Percentiles rank a stretch among this genome's conserved stretches.
phyloP scores from a whole-genome alignment of 2,797 vertebrate species.

The Rhynchotus rufescens region DNA sequence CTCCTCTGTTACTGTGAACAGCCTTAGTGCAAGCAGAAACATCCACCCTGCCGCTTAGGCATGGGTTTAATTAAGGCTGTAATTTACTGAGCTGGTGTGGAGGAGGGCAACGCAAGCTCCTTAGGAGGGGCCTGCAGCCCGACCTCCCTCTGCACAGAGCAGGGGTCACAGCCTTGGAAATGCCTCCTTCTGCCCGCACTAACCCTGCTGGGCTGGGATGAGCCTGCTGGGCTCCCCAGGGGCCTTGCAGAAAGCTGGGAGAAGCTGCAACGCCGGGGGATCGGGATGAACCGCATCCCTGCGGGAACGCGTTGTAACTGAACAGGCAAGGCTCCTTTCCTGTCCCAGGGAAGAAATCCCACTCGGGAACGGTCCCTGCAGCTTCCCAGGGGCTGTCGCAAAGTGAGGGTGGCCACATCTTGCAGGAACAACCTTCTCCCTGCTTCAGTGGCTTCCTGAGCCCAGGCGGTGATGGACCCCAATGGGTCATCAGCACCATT shows the following conservation, averaged over 20 bases:
- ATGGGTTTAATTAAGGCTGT: constrained; percentile 5
- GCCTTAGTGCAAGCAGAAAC: neutral
- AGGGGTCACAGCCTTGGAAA: neutral
- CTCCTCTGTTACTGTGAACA: neutral
- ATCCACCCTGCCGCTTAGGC: rapidly evolving
- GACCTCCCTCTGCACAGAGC: neutral
- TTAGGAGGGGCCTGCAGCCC: neutral
- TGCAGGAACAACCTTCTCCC: neutral
- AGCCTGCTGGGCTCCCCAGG: neutral
- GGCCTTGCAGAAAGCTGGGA: neutral
- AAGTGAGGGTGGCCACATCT: rapidly evolving
- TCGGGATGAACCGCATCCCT: neutral
- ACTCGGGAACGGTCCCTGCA: neutral
- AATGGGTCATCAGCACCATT: neutral
- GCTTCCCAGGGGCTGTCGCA: neutral
- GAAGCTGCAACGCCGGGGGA: neutral
- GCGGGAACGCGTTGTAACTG: neutral
- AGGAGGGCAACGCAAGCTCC: neutral
- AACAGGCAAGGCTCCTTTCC: neutral
- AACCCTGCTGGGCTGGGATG: neutral
- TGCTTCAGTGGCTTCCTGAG: neutral
- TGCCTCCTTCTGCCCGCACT: neutral
- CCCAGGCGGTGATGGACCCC: neutral
- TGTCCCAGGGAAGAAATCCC: neutral
- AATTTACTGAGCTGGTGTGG: neutral